phyloP scores from a whole-genome alignment of 2,888 invertebrate genomes.

The Cephus pulcher region DNA sequence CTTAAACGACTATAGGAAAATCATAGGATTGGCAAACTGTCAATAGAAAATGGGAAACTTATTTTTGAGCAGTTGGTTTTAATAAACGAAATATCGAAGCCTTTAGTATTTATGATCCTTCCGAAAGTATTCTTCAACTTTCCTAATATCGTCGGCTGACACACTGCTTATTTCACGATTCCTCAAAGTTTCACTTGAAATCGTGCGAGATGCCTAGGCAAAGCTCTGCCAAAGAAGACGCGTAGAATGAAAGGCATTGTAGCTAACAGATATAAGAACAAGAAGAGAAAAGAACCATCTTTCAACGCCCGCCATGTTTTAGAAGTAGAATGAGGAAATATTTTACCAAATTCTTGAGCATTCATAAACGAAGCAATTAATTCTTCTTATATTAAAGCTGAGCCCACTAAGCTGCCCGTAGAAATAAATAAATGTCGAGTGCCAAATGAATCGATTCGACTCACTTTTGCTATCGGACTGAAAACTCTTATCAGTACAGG shows the following conservation, averaged over 20 bases:
- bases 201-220: neutral
- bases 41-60: neutral
- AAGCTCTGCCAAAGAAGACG: neutral
- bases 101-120: slow-evolving; percentile 26
- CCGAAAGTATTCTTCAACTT: slow-evolving; percentile 28
- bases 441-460: neutral
- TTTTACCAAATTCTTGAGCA: neutral
- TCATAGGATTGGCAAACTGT: neutral
- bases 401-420: neutral
- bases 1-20: neutral
- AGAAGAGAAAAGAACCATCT: neutral
- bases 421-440: neutral
- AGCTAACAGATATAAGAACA: neutral
- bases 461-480: neutral
- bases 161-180: slow-evolving; percentile 31
- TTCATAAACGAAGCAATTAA: neutral
- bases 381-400: neutral
- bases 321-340: neutral
- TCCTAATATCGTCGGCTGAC: slow-evolving; percentile 29
- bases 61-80: neutral
- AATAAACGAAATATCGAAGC: slow-evolving; percentile 6
- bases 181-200: neutral
- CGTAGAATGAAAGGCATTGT: neutral
- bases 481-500: neutral
- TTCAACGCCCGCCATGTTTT: neutral